Conservation (phyloP, 2,113 vertebrate genomes). For the Pan troglodytes region DNA sequence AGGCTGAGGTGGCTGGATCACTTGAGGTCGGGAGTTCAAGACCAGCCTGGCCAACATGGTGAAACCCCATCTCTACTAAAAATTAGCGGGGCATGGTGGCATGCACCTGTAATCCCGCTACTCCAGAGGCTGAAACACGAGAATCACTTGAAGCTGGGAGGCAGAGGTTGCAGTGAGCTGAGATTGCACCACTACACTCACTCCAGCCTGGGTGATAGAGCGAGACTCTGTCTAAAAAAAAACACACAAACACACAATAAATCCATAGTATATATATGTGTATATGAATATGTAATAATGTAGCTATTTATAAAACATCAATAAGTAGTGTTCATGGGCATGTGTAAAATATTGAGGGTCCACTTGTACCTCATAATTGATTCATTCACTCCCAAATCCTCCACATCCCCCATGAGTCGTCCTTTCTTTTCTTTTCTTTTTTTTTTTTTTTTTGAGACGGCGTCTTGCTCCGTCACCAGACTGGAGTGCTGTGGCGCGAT, state of each 20-base stretch:
- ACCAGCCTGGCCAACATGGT: background rate
- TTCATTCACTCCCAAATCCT: background rate
- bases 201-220: background rate
- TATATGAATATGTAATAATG: background rate
- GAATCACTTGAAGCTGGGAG: background rate
- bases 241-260: background rate
- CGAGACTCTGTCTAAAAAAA: background rate
- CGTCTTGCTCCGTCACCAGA: too few species aligned
- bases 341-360: background rate
- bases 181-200: background rate
- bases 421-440: background rate
- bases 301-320: background rate
- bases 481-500: too few species aligned
- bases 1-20: background rate
- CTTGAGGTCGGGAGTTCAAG: background rate
- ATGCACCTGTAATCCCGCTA: background rate
- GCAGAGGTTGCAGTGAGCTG: background rate
- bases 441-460: too few species aligned
- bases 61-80: background rate
- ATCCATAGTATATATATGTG: background rate
- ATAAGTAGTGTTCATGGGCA: background rate
- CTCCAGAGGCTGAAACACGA: background rate
- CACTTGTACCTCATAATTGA: background rate
- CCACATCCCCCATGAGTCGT: background rate
- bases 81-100: background rate